These are phyloP conservation scores for Tetranychus truncatus DNA, from an alignment of 2,888 invertebrate genomes.

Conservation along the genomic window DNA sequence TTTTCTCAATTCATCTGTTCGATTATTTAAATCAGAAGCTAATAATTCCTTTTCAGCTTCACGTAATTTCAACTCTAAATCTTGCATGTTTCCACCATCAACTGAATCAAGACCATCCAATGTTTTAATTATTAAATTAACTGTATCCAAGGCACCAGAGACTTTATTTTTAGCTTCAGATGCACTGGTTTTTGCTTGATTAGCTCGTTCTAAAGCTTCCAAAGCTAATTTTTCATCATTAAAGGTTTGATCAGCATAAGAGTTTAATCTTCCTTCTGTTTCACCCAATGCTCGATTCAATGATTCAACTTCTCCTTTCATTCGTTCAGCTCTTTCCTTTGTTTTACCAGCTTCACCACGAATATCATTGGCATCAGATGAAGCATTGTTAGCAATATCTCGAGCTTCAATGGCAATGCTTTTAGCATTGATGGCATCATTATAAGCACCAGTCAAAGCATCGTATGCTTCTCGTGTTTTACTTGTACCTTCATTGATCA, in stretches of 20 bases:
- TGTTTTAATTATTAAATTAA: constrained; percentile 57
- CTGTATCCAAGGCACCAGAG: constrained; percentile 53
- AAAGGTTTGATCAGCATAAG: constrained; percentile 31
- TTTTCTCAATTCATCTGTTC: constrained; percentile 51
- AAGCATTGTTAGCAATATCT: constrained; percentile 57
- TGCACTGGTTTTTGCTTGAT: constrained; percentile 66
- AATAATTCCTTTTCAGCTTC: constrained; percentile 51
- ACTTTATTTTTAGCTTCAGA: constrained; percentile 62
- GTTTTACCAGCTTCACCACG: constrained; percentile 53
- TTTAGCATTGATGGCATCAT: constrained; percentile 53
- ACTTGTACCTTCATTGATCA: constrained; percentile 50
- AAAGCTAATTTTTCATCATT: constrained; percentile 31
- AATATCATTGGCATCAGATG: constrained; percentile 58
- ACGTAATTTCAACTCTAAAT: constrained; percentile 45
- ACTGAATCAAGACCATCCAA: constrained; percentile 33
- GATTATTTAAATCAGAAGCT: constrained; percentile 53
- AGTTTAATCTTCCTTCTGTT: constrained; percentile 40
- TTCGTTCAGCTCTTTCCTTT: constrained; percentile 51
- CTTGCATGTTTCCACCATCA: constrained; percentile 29
- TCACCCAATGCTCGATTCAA: constrained; percentile 50
- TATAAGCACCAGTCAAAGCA: constrained; percentile 54
- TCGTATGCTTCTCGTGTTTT: constrained; percentile 51
- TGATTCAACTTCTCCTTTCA: constrained; percentile 58
- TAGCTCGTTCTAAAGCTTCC: constrained; percentile 47
- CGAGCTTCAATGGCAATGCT: constrained; percentile 57